Base-by-base conservation (phyloP, 2,888 invertebrate species). In the Nomada goodeniana region DNA sequence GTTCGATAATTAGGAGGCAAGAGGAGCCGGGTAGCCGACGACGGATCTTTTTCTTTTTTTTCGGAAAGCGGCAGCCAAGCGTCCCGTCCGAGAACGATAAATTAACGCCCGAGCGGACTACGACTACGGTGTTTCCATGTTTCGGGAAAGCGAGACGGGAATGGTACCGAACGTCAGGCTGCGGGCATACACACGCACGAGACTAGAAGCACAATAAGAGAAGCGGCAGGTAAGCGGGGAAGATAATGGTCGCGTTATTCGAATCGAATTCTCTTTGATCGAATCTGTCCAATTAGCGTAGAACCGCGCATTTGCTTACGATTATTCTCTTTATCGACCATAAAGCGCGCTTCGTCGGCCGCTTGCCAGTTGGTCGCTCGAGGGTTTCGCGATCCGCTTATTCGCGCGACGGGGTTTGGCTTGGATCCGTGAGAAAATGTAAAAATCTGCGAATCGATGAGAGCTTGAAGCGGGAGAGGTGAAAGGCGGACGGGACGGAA, bases 241-340 rank as follows among this genome's bases (percentile, higher is more conserved):
- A 67, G 75, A 71, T 60, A 87, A 84, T 77, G 77, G 75, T 15
- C 52, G 29, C 44, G 69, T 74, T 61, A 44, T 44, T 67, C 55
- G 52, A 63, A 76, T 85, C 55, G 78, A 83, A 88, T 88, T 88
- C 87, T 26, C 83, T 88, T 88, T 88, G 88, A 83, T 63, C 20
- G 61, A 42, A 50, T 60, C 50, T 26, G 55, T 13, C 50, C 73
- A 55, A 77, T 60, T 60, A 47, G 44, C 55, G 18, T 55, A 13
- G 42, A 23, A 15, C 52, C 7, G 36, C 47, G 44, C 64, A 74
- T 83, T 70, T 76, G 36, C 47, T 55, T 53, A 53, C 55, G 76
- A 85, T 87, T 87, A 87, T 87, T 84, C 87, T 61, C 87, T 84
- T 80, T 84, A 57, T 78, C 55, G 42, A 7, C 36, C 5, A 7